These are phyloP conservation scores for Acanthisitta chloris DNA, from an alignment of 2,113 vertebrate genomes.

Conservation along the genomic window DNA sequence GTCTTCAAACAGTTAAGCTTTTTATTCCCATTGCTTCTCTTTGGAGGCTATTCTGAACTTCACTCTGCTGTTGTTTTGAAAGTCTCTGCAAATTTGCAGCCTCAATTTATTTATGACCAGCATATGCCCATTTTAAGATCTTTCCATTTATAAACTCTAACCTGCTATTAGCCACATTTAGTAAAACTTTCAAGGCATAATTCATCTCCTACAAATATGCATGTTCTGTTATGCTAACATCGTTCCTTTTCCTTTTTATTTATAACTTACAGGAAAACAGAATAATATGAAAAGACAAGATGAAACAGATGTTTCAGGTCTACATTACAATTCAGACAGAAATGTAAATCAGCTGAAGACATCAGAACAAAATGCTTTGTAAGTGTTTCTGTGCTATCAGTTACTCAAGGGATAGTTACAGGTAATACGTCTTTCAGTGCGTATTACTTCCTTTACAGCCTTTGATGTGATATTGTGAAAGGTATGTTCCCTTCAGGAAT, in stretches of 20 bases:
- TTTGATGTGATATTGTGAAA: constrained; percentile 10
- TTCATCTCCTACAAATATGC: not conserved
- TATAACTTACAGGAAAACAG: constrained; percentile 20
- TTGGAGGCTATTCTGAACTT: constrained; percentile 3
- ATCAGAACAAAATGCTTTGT: not conserved
- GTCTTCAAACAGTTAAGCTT: not conserved
- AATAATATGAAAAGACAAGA: not conserved
- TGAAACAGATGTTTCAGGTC: constrained; percentile 12
- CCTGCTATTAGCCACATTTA: constrained; percentile 33
- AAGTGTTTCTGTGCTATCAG: not conserved
- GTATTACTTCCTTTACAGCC: not conserved
- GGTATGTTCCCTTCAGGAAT: not conserved
- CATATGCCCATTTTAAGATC: not conserved
- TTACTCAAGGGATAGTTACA: not conserved
- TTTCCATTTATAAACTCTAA: constrained; percentile 33
- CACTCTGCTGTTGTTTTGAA: not conserved
- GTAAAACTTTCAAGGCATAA: not conserved
- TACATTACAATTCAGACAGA: not conserved
- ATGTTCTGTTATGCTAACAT: not conserved
- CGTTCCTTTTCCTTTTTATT: not conserved
- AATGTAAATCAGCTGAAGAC: constrained; percentile 22
- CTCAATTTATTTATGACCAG: constrained; percentile 12
- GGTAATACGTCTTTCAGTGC: not conserved
- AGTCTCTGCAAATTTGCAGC: not conserved
- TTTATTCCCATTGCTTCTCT: not conserved